Evolutionary conservation across 2,113 vertebrate species (phyloP).

Genomic region (Gopherus evgoodei): DNA sequence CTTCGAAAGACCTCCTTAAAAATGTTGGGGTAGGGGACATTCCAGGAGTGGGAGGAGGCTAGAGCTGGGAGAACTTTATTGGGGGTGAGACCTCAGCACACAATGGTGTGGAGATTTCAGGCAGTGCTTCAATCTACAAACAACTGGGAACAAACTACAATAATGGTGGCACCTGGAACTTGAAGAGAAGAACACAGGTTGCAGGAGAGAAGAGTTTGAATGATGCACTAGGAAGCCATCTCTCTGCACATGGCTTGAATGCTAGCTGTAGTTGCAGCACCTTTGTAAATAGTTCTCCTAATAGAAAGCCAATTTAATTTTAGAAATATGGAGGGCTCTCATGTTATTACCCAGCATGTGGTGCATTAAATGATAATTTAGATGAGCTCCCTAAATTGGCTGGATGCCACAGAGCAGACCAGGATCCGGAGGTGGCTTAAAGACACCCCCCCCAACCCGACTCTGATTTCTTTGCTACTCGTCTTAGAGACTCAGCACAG

Average conservation of each 20-base stretch:
- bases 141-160: background rate
- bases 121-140: slow-evolving; percentile 21
- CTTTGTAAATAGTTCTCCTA: background rate
- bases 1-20: slow-evolving; percentile 30
- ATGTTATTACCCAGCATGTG: background rate
- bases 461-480: background rate
- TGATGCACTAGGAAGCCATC: background rate
- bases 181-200: background rate
- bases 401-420: background rate
- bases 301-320: background rate
- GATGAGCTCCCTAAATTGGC: background rate
- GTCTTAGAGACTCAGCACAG: background rate
- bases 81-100: background rate
- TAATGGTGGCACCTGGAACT: background rate
- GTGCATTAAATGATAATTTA: fast-evolving
- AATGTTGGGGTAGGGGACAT: background rate
- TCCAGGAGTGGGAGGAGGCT: background rate
- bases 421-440: background rate
- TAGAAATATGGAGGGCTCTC: background rate
- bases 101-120: background rate
- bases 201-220: no score
- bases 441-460: background rate
- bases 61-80: background rate
- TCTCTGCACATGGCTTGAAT: background rate
- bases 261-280: background rate